A percentile compares a stretch with the other conserved stretches of the same genome.
Evolutionary conservation across 2,888 invertebrate species (phyloP).

Genomic region (Tipula vernalis): DNA sequence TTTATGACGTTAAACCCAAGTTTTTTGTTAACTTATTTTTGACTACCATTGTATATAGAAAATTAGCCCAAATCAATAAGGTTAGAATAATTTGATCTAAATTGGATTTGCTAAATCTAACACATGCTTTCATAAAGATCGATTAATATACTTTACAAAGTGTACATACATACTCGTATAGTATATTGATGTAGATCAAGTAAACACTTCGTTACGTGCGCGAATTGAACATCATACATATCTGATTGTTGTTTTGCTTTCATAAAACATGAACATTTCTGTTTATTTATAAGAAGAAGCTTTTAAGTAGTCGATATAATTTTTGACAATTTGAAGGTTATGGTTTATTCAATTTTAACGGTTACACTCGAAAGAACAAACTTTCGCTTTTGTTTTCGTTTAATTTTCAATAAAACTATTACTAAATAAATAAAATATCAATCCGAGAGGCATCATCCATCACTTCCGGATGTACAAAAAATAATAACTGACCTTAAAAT

Average conservation of each 20-base stretch:
- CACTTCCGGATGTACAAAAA: not conserved
- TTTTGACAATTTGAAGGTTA: not conserved
- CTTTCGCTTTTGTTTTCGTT: not conserved
- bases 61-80: too few species aligned
- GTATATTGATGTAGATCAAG: too few species aligned
- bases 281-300: not conserved
- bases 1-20: too few species aligned
- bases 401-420: not conserved
- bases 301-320: not conserved
- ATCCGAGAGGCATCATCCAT: not conserved
- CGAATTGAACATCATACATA: not conserved
- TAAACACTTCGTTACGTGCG: not conserved
- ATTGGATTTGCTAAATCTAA: too few species aligned
- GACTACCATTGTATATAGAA: too few species aligned
- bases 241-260: not conserved
- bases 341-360: not conserved
- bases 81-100: too few species aligned
- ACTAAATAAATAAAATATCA: not conserved
- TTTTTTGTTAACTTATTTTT: too few species aligned
- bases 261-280: not conserved
- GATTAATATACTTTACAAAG: too few species aligned
- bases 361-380: not conserved
- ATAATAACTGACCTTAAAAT: not conserved
- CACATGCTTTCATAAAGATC: too few species aligned
- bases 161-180: too few species aligned